Base-by-base conservation (phyloP, 1,140 invertebrate genomes). In the Diplogasteroides magnus region DNA sequence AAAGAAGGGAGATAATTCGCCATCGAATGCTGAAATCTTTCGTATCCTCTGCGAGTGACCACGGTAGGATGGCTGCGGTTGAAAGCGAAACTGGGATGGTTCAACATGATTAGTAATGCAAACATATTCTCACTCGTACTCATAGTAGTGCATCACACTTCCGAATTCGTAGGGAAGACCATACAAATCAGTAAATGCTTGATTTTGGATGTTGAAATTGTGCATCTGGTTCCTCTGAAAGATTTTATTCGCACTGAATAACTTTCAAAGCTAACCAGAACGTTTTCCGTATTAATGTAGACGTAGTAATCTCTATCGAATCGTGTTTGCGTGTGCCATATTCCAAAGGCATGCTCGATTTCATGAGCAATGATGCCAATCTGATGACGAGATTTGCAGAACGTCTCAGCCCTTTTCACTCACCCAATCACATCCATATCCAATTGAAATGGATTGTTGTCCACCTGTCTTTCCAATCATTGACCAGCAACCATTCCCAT, bases 271-370 rank as follows among this genome's bases (percentile, higher is more conserved):
- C 37, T 11, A 19, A 48, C 37, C 19, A 48, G 37, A 48, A 48
- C 19, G 19, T 48, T 48, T 19, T 19, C 6, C 19, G 37, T 19
- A 48, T 48, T 48, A 19, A 48, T 19, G 19, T 64, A 63, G 61
- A 86, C 78, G 73, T 83, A 85, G 0, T 75, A 37, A 62, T 85
- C 84, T 23, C 85, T 74, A 71, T 85, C 84, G 0, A 76, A 76
- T 11, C 86, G 74, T 3, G 84, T 82, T 76, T 86, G 85, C 57
- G 85, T 84, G 68, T 86, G 86, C 63, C 82, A 77, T 67, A 85
- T 82, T 11, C 86, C 86, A 19, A 86, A 76, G 0, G 85, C 79
- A 76, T 86, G 86, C 0, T 85, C 86, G 19, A 86, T 79, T 75
- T 86, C 86, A 70, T 86, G 86, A 31, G 77, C 71, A 14, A 83